Evolutionary conservation across 2,797 vertebrate genomes (phyloP).

Genomic region (Poliocrania exsul): DNA sequence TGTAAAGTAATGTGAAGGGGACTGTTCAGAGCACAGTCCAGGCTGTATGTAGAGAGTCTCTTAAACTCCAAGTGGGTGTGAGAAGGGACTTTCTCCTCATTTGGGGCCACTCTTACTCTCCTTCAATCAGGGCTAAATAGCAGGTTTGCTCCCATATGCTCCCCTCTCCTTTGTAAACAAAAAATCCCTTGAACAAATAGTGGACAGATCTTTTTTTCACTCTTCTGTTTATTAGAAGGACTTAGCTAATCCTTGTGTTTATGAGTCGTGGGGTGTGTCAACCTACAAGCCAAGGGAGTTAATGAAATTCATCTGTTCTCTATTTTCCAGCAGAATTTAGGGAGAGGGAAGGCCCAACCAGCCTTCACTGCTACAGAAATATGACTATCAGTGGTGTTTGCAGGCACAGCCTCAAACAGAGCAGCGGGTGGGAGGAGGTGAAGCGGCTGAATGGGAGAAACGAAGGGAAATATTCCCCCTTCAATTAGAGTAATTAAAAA

Average conservation of each 20-base stretch:
- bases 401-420: constrained; percentile 31
- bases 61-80: background rate
- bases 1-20: background rate
- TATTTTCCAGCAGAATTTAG: constrained; percentile 32
- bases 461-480: constrained; percentile 60
- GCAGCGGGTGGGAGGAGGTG: constrained; percentile 10
- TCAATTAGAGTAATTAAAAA: constrained; percentile 75
- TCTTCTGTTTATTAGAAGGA: constrained; percentile 66
- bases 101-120: background rate
- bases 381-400: constrained; percentile 21
- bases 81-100: background rate
- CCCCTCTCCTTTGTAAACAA: constrained; percentile 52
- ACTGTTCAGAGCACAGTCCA: background rate
- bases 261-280: constrained; percentile 58
- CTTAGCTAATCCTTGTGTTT: constrained; percentile 66
- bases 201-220: constrained; percentile 7
- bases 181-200: constrained; percentile 64
- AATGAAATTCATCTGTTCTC: constrained; percentile 70
- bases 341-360: background rate
- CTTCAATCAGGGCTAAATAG: background rate
- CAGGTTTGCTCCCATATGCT: constrained; percentile 42
- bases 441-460: constrained; percentile 32
- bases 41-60: background rate
- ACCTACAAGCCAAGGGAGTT: constrained; percentile 42
- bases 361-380: background rate